phyloP scores from a whole-genome alignment of 2,797 vertebrate species.

The Valencia hispanica region DNA sequence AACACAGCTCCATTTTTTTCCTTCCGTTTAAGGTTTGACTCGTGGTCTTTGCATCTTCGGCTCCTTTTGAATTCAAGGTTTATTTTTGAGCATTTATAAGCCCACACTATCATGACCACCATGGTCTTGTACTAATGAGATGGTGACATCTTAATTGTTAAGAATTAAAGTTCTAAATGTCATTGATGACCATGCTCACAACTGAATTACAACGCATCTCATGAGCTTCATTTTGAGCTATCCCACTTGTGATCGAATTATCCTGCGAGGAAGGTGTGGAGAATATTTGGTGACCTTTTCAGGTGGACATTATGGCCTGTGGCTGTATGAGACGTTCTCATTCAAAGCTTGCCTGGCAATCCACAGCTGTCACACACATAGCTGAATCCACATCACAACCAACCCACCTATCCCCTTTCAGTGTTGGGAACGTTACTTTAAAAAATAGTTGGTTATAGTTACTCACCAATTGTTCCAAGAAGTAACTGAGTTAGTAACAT shows the following conservation, averaged over 20 bases:
- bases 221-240: neutral
- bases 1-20: neutral
- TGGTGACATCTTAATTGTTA: too few relatives aligned
- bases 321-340: conserved; percentile 19
- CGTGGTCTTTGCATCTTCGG: too few relatives aligned
- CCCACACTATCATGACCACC: too few relatives aligned
- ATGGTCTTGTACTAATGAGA: neutral
- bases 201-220: neutral
- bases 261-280: neutral
- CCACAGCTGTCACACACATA: conserved; percentile 11
- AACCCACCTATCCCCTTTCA: conserved; percentile 22
- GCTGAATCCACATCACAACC: conserved; percentile 33
- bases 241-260: neutral
- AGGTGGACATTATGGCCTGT: conserved; percentile 20
- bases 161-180: neutral
- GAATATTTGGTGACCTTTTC: neutral
- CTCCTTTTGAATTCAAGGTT: neutral
- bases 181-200: neutral
- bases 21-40: neutral
- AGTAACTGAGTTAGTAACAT: too few relatives aligned
- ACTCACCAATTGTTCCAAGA: too few relatives aligned
- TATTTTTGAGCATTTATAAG: too few relatives aligned
- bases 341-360: conserved; percentile 22
- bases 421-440: too few relatives aligned
- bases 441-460: too few relatives aligned